Base-by-base conservation (phyloP, 2,113 vertebrate genomes). In the Toxotes jaculatrix region DNA sequence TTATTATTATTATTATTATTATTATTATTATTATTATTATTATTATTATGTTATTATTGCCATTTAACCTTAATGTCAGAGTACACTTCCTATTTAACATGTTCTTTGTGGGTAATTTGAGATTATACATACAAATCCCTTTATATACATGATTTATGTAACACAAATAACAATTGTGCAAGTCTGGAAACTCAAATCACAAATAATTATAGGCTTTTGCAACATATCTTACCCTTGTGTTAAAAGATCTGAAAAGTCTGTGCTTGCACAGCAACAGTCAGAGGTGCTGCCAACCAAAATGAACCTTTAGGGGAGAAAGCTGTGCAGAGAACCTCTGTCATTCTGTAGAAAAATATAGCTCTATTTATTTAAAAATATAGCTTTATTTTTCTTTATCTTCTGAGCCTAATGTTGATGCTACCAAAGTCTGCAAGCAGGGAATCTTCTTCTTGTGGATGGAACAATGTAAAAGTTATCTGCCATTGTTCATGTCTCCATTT, bases 311-410 rank as follows among this genome's bases (percentile, higher is more conserved):
- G 14, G 2, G 12, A 12, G 14, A 55, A 68, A 21, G 9, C 7
- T 63, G 13, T 62, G 51, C 11, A 19, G 21, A 55, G 40, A 84
- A 60, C 5, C 16, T 3, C 5, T 16, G 17, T 21, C 60, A 0
- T 31, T 38, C 0, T 59, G 36, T 1, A 21, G 10, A 60, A 76
- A 62, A 53, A 71, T 4, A 45, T 32, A 19, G 14, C 14, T 36
- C 1, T 40, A 27, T 27, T 27, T 27, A 27, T 27, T 27, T 27
- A 27, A 27, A 27, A 27, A 27, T 17, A 38, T 43, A 43, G 5
- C 8, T 66, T 40, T 62, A 40, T 73, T 42, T 80, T 56, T 56
- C 10, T 83, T 40, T 32, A 43, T 82, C 13, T 21, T 59, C 17
- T 71, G 19, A 43, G 7, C 38, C 7, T 1, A 13, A 17, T 45